Evolutionary conservation across 2,797 vertebrate genomes (phyloP).

Genomic region (Mormyrus hasselquistii): DNA sequence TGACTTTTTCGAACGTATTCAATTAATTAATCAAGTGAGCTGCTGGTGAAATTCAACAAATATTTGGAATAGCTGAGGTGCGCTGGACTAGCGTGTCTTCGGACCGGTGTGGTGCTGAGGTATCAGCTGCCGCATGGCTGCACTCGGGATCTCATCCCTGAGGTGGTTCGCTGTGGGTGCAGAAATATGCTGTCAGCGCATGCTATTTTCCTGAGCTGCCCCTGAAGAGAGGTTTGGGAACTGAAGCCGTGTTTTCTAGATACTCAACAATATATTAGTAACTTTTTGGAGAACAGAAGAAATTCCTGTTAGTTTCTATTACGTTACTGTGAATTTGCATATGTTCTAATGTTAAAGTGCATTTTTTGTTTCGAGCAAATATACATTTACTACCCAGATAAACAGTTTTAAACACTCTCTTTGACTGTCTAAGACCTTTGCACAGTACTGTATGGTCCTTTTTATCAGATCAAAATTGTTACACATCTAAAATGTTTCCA

Average conservation of each 20-base stretch:
- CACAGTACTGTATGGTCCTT: background rate
- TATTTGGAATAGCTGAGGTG: background rate
- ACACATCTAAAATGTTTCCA: background rate
- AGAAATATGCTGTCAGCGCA: background rate
- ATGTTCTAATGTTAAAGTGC: background rate
- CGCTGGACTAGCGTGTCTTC: no score
- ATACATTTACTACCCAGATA: background rate
- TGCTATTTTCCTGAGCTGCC: background rate
- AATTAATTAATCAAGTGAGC: background rate
- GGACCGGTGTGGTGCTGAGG: no score
- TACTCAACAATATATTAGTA: background rate
- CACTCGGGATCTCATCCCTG: background rate
- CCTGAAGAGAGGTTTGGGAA: background rate
- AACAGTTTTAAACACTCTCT: background rate
- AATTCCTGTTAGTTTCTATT: background rate
- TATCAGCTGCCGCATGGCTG: no score
- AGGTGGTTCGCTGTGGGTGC: background rate
- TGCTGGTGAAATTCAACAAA: background rate
- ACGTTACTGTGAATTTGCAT: background rate
- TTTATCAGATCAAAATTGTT: background rate
- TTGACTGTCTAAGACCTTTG: background rate
- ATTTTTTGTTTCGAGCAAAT: background rate
- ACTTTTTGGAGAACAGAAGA: background rate
- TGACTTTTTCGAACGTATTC: background rate
- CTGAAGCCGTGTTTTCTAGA: background rate